Evolutionary conservation across 2,797 vertebrate species (phyloP).

Genomic region (Mus minutoides): DNA sequence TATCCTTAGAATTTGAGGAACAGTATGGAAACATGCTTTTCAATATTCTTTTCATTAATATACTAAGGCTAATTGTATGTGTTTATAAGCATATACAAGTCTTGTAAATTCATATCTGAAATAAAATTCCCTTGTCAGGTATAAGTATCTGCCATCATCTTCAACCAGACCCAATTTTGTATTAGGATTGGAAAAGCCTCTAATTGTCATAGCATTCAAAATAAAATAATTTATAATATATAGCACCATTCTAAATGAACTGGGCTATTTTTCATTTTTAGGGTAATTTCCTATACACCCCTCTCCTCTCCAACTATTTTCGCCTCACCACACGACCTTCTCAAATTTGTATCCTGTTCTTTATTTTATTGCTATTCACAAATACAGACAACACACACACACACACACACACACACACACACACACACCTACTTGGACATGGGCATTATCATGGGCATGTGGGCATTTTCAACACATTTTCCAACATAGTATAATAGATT

Average conservation of each 20-base stretch:
- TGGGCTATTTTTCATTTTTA: not conserved
- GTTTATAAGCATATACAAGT: not conserved
- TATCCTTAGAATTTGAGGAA: conserved; percentile 10
- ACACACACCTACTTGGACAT: not conserved
- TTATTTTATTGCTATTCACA: not conserved
- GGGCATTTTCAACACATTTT: not conserved
- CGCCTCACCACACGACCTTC: not conserved
- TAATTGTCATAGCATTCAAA: not conserved
- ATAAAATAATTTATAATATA: not conserved
- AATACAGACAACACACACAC: not conserved
- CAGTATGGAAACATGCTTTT: not conserved
- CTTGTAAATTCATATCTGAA: not conserved
- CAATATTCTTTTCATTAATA: conserved; percentile 16
- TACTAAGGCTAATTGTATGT: not conserved
- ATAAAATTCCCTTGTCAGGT: not conserved
- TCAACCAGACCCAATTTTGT: not conserved
- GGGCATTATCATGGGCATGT: not conserved
- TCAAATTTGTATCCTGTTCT: not conserved
- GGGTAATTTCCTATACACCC: not conserved
- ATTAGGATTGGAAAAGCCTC: not conserved
- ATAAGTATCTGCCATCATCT: not conserved
- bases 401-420: not conserved
- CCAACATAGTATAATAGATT: not conserved
- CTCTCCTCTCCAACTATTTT: not conserved
- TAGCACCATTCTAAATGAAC: not conserved